A percentile compares a stretch with the other conserved stretches of the same genome.
Conservation (phyloP, 1,140 invertebrate species). For the Diachasma alloeum region DNA sequence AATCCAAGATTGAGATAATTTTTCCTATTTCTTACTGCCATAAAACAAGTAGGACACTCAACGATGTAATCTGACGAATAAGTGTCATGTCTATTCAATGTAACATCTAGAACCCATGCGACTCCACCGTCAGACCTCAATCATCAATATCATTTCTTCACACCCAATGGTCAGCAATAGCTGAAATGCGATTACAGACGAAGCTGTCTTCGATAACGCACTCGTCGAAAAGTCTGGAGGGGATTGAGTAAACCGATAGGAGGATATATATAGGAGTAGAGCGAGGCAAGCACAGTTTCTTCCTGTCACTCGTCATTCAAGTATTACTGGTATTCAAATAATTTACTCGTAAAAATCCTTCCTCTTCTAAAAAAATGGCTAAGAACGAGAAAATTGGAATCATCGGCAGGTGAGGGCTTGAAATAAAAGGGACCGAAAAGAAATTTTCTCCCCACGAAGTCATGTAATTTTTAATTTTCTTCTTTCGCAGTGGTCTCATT, state of each 20-base stretch:
- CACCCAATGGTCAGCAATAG: no score
- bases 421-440: not conserved
- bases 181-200: not conserved
- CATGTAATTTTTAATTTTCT: conserved; percentile 29
- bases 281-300: not conserved
- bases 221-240: not conserved
- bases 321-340: not conserved
- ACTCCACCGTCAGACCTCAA: no score
- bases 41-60: no score
- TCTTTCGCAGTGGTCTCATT: conserved; percentile 82
- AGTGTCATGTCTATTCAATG: no score
- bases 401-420: conserved; percentile 67
- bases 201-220: not conserved
- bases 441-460: not conserved
- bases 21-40: no score
- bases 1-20: no score
- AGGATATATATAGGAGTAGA: not conserved
- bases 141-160: no score
- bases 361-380: conserved; percentile 21
- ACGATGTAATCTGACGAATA: no score
- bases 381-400: conserved; percentile 73
- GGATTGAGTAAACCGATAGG: not conserved
- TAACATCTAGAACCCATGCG: no score
- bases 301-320: not conserved
- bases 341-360: not conserved